A percentile compares a stretch with the other conserved stretches of the same genome.
Conservation (phyloP, 2,113 vertebrate genomes). For the Otus sunia region DNA sequence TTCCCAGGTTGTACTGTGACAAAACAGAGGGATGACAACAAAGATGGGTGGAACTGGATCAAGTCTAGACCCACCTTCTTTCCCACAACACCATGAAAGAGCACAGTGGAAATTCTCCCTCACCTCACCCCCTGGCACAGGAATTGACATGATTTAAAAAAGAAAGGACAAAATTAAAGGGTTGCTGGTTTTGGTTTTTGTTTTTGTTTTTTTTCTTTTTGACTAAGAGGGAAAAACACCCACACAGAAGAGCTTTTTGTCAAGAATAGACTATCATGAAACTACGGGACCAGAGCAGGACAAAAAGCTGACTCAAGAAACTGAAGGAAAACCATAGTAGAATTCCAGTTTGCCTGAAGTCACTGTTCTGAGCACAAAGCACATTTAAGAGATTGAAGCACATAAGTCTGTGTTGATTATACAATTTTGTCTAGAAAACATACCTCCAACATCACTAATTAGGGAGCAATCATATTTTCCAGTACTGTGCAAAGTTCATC, state of each 20-base stretch:
- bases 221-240: not conserved
- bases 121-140: not conserved
- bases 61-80: not conserved
- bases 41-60: not conserved
- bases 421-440: not conserved
- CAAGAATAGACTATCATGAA: not conserved
- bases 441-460: not conserved
- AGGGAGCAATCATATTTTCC: not conserved
- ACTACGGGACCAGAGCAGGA: not conserved
- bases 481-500: not conserved
- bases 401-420: rapidly evolving
- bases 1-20: not conserved
- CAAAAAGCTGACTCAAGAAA: not conserved
- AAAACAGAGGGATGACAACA: not conserved
- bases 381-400: not conserved
- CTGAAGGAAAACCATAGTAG: not conserved
- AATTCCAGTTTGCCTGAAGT: not conserved
- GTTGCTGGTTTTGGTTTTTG: too few relatives aligned
- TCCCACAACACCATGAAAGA: not conserved
- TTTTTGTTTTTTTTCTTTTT: not conserved
- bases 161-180: not conserved
- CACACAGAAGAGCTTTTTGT: not conserved
- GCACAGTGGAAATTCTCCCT: not conserved
- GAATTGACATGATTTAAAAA: not conserved
- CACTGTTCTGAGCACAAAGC: not conserved